phyloP scores from a whole-genome alignment of 2,797 vertebrate genomes.

The Eospalax fontanierii region DNA sequence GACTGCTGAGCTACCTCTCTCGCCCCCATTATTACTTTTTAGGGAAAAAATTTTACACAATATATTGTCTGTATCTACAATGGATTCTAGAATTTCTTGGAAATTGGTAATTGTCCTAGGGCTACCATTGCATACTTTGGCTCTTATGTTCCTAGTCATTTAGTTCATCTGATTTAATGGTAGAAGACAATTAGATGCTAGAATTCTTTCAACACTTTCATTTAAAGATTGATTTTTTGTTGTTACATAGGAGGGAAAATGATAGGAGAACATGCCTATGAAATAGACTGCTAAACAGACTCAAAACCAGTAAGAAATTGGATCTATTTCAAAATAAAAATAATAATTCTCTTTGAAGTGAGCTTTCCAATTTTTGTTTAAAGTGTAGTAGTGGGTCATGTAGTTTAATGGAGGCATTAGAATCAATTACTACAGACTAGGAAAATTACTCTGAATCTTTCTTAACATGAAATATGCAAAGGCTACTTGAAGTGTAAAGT shows the following conservation, averaged over 20 bases:
- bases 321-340: slow-evolving; percentile 46
- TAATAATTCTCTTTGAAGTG: neutral
- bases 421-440: neutral
- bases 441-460: neutral
- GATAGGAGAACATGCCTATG: neutral
- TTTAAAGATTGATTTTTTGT: slow-evolving; percentile 29
- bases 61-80: neutral
- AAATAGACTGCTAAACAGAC: neutral
- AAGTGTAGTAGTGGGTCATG: neutral
- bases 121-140: neutral
- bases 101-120: neutral
- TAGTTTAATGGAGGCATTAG: neutral
- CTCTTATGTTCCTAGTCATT: neutral
- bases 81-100: neutral
- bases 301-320: slow-evolving; percentile 31
- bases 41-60: neutral
- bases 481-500: neutral
- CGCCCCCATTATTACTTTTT: neutral
- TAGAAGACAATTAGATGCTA: neutral
- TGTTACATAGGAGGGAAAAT: neutral
- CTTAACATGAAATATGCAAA: neutral
- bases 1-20: too few relatives aligned
- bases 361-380: neutral
- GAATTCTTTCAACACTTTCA: neutral
- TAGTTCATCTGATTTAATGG: slow-evolving; percentile 9